These are phyloP conservation scores for Drosophila albomicans DNA, from an alignment of 1,140 invertebrate genomes.

Conservation along the genomic window DNA sequence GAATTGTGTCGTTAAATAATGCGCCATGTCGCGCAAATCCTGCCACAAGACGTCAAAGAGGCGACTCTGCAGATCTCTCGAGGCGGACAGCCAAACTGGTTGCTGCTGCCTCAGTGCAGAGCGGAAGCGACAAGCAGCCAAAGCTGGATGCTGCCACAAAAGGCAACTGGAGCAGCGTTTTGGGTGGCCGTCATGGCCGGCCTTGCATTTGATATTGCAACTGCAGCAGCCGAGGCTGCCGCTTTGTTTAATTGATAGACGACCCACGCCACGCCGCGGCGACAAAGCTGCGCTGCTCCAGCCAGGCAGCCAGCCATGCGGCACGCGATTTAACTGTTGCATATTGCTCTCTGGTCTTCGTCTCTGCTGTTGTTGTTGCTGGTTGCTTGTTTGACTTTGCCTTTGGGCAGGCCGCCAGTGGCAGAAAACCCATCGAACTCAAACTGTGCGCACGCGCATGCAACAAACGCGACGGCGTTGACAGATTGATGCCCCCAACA, in stretches of 20 bases:
- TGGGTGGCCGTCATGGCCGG: constrained; percentile 75
- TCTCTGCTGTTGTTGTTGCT: constrained; percentile 31
- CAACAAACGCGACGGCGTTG: constrained; percentile 79
- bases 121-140: constrained; percentile 65
- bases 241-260: constrained; percentile 82
- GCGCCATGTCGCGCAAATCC: constrained; percentile 70
- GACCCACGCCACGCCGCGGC: constrained; percentile 62
- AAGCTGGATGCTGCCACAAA: constrained; percentile 51
- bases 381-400: constrained; percentile 40
- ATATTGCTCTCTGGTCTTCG: constrained; percentile 45
- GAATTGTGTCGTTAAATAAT: constrained; percentile 83
- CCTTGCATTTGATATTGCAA: constrained; percentile 79
- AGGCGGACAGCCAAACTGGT: constrained; percentile 49
- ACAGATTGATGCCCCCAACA: constrained; percentile 82
- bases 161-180: constrained; percentile 77
- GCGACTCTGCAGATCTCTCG: constrained; percentile 33
- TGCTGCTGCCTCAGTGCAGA: constrained; percentile 38
- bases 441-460: constrained; percentile 80
- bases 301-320: constrained; percentile 12
- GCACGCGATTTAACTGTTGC: constrained; percentile 57
- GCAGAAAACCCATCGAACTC: constrained; percentile 80
- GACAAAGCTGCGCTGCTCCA: constrained; percentile 35
- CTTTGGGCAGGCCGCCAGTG: constrained; percentile 63
- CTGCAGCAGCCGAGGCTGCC: constrained; percentile 26
- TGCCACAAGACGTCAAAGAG: constrained; percentile 50